Conservation (phyloP, 2,888 invertebrate genomes). For the Busseola fusca region DNA sequence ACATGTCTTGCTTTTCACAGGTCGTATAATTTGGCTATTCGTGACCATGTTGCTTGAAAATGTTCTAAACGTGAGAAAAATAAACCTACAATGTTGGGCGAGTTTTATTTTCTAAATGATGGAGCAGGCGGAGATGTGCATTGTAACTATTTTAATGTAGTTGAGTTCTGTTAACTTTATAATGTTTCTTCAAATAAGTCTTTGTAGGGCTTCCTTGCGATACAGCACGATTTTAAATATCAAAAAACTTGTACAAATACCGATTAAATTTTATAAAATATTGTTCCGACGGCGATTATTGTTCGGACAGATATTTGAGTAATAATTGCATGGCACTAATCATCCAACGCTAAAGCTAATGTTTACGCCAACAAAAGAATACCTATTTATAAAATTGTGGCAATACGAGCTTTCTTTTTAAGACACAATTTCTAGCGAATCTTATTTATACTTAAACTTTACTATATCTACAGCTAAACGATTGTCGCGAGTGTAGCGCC, state of each 20-base stretch:
- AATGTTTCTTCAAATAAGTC: background rate
- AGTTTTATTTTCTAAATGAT: constrained; percentile 26
- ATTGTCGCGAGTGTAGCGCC: no score
- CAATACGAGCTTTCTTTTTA: background rate
- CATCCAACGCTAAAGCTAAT: no score
- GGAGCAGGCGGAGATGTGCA: background rate
- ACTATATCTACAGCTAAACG: no score
- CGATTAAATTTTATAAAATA: constrained; percentile 9
- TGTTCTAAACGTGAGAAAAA: constrained; percentile 41
- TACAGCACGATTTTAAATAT: constrained; percentile 6
- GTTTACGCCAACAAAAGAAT: background rate
- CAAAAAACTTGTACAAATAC: constrained; percentile 22
- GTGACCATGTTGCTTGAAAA: constrained; percentile 34
- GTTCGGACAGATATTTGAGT: background rate
- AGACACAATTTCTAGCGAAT: no score
- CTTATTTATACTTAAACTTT: no score
- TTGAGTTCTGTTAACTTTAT: background rate
- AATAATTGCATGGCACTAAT: background rate
- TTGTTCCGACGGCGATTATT: constrained; percentile 7
- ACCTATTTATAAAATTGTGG: background rate
- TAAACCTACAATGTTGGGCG: constrained; percentile 20
- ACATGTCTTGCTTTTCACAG: constrained; percentile 8
- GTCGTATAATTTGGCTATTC: constrained; percentile 33
- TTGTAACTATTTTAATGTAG: constrained; percentile 12
- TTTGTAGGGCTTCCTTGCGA: background rate